Evolutionary conservation across 2,797 vertebrate genomes (phyloP), one percentile per base, ranked within the genome.

Genomic region (Esox masquinongy): DNA sequence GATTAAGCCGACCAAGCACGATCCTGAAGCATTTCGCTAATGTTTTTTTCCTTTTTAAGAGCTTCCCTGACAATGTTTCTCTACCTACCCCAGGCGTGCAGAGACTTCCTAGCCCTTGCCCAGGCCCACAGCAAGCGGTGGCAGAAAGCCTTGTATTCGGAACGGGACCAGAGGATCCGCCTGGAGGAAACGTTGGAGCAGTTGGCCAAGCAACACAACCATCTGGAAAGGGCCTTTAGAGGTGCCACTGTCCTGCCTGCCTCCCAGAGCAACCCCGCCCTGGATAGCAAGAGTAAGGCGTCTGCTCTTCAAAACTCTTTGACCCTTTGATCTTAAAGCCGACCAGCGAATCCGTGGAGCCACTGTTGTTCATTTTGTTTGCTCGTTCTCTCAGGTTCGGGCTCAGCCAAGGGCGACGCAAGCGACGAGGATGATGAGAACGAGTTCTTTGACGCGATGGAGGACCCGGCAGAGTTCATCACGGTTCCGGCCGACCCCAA

Each of bases 381-480:
- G 34, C 3, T 17, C n/a, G 22, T 15, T 59, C 24, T 39, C 75
- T 66, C 14, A 94, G 93, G 88, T 36, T 74, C 85, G 0, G 82
- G 77, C 70, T 80, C 90, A 59, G 92, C 85, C 1, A 99, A 98
- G 83, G 96, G 96, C 0, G 97, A 99, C 68, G 88, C 95, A 85
- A 99, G 97, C 2, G 97, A 99, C 0, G 97, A 99, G 83, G 97
- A 99, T 0, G 97, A 99, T 0, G 97, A 99, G 84, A 98, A 96
- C 0, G 97, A 99, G 85, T 99, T 99, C 88, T 99, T 99, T 6
- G 97, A 99, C 0, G 94, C 94, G 0, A 94, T 94, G 83, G 93
- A 95, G 82, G 94, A 94, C 12, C 96, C 96, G 6, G 95, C 96
- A 0, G 96, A 96, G 85, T 98, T 97, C 82, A 97, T 99, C 80